Base-by-base conservation (phyloP, 2,113 vertebrate species). In the Chaenocephalus aceratus region DNA sequence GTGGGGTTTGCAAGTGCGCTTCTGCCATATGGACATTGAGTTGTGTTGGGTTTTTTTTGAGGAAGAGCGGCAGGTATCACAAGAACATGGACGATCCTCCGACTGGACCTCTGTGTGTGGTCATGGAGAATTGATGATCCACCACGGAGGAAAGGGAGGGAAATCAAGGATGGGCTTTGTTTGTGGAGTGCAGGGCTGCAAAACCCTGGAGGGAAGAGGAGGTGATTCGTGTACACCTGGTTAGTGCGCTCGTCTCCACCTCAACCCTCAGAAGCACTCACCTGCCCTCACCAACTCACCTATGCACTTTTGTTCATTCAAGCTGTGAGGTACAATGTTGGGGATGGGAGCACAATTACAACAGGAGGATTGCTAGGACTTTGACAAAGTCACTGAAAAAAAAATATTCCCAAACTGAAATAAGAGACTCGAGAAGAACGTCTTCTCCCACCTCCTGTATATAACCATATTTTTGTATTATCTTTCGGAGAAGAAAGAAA, bases 231-330 rank as follows among this genome's bases (percentile, higher is more conserved):
- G 89, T 65, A 46, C 86, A 80, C 79, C 71, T 60, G 70, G 45
- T 71, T 63, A 16, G 86, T 83, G 86, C 78, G 21, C 84, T 79
- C 48, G 72, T 86, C 80, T 78, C 83, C 85, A 73, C 80, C 89
- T 87, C 79, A 10, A 70, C 87, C 81, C 87, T 88, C 86, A 51
- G 9, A 26, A 80, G 91, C 89, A 80, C 92, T 87, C 91, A 69
- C 88, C 88, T 91, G 88, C 89, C 92, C 93, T 93, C 88, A 91
- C 89, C 91, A 71, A 92, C 94, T 90, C 93, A 94, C 93, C 94
- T 95, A 96, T 95, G 95, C 95, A 96, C 95, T 95, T 95, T 94
- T 93, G 92, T 93, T 94, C 89, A 93, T 94, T 94, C 87, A 91
- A 94, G 94, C 94, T 95, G 94, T 95, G 94, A 96, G 94, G 93